Percentiles rank a stretch among this genome's conserved stretches.
Evolutionary conservation across 2,888 invertebrate species (phyloP).

Genomic region (Drosophila falleni): DNA sequence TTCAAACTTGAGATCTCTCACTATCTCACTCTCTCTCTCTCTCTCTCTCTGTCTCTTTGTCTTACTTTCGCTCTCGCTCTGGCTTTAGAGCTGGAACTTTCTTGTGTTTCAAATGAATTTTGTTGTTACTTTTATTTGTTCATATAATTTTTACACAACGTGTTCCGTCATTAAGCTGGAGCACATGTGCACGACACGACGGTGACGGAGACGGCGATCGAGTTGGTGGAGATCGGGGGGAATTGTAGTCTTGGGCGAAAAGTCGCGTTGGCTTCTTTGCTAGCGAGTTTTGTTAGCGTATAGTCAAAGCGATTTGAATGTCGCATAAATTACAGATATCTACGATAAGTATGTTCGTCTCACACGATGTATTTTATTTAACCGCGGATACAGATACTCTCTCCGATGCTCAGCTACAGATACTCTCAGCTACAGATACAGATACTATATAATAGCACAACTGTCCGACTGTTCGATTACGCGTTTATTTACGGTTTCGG

Average conservation of each 20-base stretch:
- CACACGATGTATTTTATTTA: slow-evolving; percentile 19
- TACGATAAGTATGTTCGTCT: slow-evolving; percentile 25
- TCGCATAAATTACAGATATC: slow-evolving; percentile 37
- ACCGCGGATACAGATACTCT: slow-evolving; percentile 4
- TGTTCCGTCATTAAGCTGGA: slow-evolving; percentile 65
- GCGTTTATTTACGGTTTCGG: slow-evolving; percentile 22
- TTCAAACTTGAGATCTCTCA: slow-evolving; percentile 26
- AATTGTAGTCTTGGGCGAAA: slow-evolving; percentile 17
- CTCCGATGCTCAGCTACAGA: background rate
- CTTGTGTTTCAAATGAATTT: slow-evolving; percentile 1
- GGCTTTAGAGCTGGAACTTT: slow-evolving; percentile 36
- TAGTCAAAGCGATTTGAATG: slow-evolving; percentile 23
- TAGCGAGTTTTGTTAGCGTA: slow-evolving; percentile 15
- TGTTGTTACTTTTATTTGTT: background rate
- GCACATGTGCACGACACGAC: slow-evolving; percentile 58
- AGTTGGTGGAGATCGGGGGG: background rate
- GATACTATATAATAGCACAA: slow-evolving; percentile 16
- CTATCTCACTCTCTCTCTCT: background rate
- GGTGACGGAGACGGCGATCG: background rate
- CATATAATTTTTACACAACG: slow-evolving; percentile 60
- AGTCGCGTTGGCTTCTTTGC: slow-evolving; percentile 35
- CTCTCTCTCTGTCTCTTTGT: background rate
- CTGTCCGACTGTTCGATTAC: slow-evolving; percentile 11
- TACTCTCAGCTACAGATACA: background rate
- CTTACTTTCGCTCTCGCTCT: slow-evolving; percentile 1